Evolutionary conservation across 2,797 vertebrate genomes (phyloP), one percentile per base, ranked within the genome.

Genomic region (Chrysolophus pictus): DNA sequence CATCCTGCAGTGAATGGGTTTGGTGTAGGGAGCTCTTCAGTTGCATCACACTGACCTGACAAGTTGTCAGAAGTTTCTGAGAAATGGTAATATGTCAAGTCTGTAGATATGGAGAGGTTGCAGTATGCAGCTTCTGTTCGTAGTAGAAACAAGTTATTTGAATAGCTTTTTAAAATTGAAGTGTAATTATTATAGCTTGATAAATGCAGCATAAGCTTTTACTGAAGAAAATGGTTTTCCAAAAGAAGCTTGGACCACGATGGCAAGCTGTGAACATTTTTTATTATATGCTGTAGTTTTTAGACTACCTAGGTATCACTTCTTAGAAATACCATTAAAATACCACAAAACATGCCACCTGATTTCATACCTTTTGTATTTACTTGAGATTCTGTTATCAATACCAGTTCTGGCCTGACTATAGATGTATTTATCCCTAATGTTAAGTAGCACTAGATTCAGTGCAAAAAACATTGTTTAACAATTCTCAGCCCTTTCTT

Each of bases 281-380:
- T 2, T 14, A 53, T 55, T 77, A 42, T 39, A 26, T 18, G 35
- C 41, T 74, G 8, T 59, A 29, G 23, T 69, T 81, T 58, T 77
- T 67, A 46, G 15, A 11, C 62, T 84, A 60, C 70, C 29, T 16
- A 46, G 12, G 56, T 70, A 84, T 16, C 8, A 49, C 29, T 86
- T n/a, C 69, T 91, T 49, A 44, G 76, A 96, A 91, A 14, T 67
- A 55, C 26, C 51, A 63, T 60, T 60, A 31, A 94, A 86, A 73
- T 37, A 78, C 14, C 31, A 8, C 62, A 41, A 76, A 69, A 73
- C 44, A 4, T 47, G 24, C 16, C 23, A 44, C 51, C 29, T 75
- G 90, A 23, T 74, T 94, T 55, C 10, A 2, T 77, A 63, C 23
- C 59, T 87, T 23, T 42, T 2, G 1, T n/a, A 51, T 94, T 75